Evolutionary conservation across 2,888 invertebrate species (phyloP), one percentile per base, ranked within the genome.

Genomic region (Nomada fucata): DNA sequence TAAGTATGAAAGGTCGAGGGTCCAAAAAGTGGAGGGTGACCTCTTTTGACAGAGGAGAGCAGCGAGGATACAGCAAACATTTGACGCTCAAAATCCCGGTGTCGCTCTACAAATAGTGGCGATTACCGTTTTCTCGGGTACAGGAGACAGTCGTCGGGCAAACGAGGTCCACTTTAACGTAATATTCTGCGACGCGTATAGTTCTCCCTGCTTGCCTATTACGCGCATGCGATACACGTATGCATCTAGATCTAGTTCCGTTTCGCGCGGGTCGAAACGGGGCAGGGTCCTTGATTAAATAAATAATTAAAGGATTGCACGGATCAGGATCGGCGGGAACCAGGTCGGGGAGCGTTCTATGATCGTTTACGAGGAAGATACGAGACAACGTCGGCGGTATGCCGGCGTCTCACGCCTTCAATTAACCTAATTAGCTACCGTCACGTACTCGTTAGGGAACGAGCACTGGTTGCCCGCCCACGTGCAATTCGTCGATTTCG

Each of bases 341-440:
- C 79, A 70, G 79, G 76, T 82, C 57, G 52, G 67, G 50, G 68
- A 72, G 64, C 55, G 76, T 59, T 53, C 69, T 20, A 36, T 5
- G 75, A 72, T 82, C 81, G 81, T 73, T 81, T 60, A 65, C 55
- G 42, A 26, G 65, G 23, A 80, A 60, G 68, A 80, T 80, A 80
- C 70, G 75, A 80, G 69, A 65, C 69, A 69, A 57, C 81, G 75
- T 59, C 59, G 79, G 53, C 63, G 70, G 60, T 76, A 76, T 42
- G 70, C 47, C 70, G 67, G 36, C 63, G 81, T 77, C 86, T 86
- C 82, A 73, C 82, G 80, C 76, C 65, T 82, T 86, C 88, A 86
- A 89, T 89, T 89, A 89, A 87, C 87, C 89, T 89, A 88, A 89
- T 89, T 89, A 88, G 84, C 80, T 63, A 61, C 65, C 64, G 83